Conservation (phyloP, 2,888 invertebrate species). For the Drosophila neutralis region DNA sequence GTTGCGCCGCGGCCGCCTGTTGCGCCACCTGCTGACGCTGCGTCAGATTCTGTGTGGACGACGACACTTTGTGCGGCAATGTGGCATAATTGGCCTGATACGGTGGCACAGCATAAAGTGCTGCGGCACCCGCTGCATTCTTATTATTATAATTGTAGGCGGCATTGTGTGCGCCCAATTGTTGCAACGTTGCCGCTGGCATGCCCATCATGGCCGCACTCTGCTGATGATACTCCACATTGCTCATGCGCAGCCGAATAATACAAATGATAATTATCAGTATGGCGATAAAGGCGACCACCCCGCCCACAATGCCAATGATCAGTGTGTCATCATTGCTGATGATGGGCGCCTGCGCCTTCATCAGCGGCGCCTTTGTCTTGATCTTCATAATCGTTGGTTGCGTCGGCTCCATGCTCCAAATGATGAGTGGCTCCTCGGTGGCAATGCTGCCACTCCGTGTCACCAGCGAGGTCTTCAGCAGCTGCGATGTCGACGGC, state of each 20-base stretch:
- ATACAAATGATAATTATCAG: constrained; percentile 95
- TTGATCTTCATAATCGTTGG: constrained; percentile 87
- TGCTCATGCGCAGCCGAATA: constrained; percentile 90
- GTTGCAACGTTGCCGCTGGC: constrained; percentile 79
- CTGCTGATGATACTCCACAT: constrained; percentile 88
- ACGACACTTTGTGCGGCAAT: constrained; percentile 87
- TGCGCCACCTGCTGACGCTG: constrained; percentile 73
- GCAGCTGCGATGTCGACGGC: constrained; percentile 64
- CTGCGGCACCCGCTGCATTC: constrained; percentile 84
- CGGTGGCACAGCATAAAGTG: constrained; percentile 87
- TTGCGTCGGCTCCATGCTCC: constrained; percentile 92
- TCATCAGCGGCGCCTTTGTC: constrained; percentile 86
- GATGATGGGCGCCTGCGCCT: constrained; percentile 88
- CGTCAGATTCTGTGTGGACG: constrained; percentile 83
- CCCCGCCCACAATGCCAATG: constrained; percentile 97
- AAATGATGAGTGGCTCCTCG: constrained; percentile 94
- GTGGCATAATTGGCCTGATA: constrained; percentile 88
- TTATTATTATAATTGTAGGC: constrained; percentile 86
- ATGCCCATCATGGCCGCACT: constrained; percentile 88
- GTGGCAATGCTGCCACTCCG: constrained; percentile 86
- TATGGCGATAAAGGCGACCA: constrained; percentile 95
- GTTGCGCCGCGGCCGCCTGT: constrained; percentile 63
- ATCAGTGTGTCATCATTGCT: constrained; percentile 96
- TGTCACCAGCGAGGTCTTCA: constrained; percentile 84
- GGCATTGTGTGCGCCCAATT: constrained; percentile 87